phyloP scores from a whole-genome alignment of 2,113 vertebrate genomes.

The Solea senegalensis region DNA sequence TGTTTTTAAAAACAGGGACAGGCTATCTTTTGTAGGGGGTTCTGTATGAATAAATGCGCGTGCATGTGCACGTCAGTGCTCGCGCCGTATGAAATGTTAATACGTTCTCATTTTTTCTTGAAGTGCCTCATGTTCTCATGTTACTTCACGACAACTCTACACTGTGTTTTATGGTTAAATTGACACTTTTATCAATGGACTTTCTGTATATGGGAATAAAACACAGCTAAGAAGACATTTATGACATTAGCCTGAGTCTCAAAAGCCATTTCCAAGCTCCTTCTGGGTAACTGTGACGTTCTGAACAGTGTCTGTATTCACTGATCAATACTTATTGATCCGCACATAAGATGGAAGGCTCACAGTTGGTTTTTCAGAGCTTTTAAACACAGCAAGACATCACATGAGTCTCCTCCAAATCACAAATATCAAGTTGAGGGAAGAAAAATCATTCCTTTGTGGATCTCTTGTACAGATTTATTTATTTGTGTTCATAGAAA shows the following conservation, averaged over 20 bases:
- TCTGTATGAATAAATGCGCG: background rate
- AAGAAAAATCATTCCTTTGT: conserved; percentile 19
- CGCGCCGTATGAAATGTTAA: background rate
- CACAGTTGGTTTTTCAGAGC: conserved; percentile 27
- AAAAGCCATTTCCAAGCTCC: conserved; percentile 27
- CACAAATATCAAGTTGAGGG: conserved; percentile 36
- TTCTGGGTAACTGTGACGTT: conserved; percentile 41
- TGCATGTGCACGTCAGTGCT: background rate
- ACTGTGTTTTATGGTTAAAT: background rate
- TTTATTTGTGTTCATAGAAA: conserved; percentile 32
- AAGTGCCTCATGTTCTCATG: no score
- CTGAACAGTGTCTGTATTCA: conserved; percentile 44
- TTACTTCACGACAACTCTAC: background rate
- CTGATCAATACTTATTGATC: conserved; percentile 68
- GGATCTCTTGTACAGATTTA: conserved; percentile 27
- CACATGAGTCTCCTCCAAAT: conserved; percentile 16
- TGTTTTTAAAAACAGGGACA: background rate
- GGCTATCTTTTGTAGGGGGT: no score
- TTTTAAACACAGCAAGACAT: conserved; percentile 12
- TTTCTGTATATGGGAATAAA: background rate
- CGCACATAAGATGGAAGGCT: conserved; percentile 49
- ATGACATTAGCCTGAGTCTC: conserved; percentile 15
- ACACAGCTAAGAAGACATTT: conserved; percentile 12
- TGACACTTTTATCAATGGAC: conserved; percentile 1
- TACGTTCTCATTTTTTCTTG: no score